phyloP scores from a whole-genome alignment of 1,140 invertebrate genomes.

The Acyrthosiphon pisum region DNA sequence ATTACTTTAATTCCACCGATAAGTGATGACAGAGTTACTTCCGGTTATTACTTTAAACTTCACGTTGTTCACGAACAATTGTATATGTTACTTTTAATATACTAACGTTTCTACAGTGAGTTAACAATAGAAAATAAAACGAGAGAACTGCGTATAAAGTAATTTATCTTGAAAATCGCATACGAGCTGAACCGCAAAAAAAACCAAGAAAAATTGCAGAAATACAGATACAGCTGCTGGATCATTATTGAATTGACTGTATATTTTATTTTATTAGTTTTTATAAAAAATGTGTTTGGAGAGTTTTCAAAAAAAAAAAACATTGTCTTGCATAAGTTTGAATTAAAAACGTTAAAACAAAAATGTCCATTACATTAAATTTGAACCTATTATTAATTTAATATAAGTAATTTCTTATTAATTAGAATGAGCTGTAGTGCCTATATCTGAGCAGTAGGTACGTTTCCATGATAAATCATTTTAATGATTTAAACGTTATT shows the following conservation, averaged over 20 bases:
- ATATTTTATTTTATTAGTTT: background rate
- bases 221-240: background rate
- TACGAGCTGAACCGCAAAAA: background rate
- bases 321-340: background rate
- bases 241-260: background rate
- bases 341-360: background rate
- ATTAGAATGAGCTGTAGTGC: background rate
- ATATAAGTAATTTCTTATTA: background rate
- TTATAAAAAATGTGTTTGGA: background rate
- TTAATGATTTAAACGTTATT: too few species aligned
- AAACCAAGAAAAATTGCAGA: background rate
- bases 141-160: background rate
- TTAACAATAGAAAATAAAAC: slow-evolving; percentile 19
- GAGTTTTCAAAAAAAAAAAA: background rate
- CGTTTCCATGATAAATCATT: too few species aligned
- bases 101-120: background rate
- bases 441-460: background rate
- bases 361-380: background rate
- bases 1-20: background rate
- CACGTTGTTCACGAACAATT: background rate
- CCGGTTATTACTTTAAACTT: background rate
- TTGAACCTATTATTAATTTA: background rate
- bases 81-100: background rate
- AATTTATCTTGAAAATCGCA: background rate
- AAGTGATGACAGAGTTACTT: slow-evolving; percentile 15